Percentiles rank a stretch among this genome's conserved stretches.
phyloP scores from a whole-genome alignment of 92 coral and sea anemone genomes.

The Parazoanthus swiftii region DNA sequence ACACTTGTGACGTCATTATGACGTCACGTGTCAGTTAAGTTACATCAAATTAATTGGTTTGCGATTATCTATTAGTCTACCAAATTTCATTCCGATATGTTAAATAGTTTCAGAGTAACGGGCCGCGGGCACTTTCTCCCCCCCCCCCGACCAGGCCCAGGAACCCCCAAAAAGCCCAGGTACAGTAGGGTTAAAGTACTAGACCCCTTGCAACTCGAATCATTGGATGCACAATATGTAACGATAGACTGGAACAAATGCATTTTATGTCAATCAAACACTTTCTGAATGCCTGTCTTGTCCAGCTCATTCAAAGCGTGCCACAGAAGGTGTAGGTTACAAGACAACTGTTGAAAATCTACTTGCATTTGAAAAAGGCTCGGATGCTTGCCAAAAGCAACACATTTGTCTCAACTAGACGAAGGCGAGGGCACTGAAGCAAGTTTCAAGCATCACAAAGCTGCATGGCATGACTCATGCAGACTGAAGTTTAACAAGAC shows the following conservation, averaged over 20 bases:
- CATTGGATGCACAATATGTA: slow-evolving; percentile 11
- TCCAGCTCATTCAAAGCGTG: slow-evolving; percentile 50
- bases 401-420: slow-evolving; percentile 16
- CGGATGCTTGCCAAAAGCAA: slow-evolving; percentile 27
- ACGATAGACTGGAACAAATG: slow-evolving; percentile 56
- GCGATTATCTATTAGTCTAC: too few relatives aligned
- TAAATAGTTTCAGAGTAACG: too few relatives aligned
- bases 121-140: too few relatives aligned
- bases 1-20: too few relatives aligned
- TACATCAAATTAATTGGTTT: too few relatives aligned
- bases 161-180: neutral
- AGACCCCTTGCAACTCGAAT: slow-evolving; percentile 23
- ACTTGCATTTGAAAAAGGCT: slow-evolving; percentile 11
- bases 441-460: slow-evolving; percentile 50
- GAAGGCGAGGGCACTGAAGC: slow-evolving; percentile 58
- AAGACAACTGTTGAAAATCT: slow-evolving; percentile 42
- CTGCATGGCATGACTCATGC: slow-evolving; percentile 55
- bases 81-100: too few relatives aligned
- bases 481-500: too few relatives aligned
- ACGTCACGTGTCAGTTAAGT: too few relatives aligned
- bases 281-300: slow-evolving; percentile 54
- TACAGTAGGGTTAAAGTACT: slow-evolving; percentile 21
- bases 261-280: slow-evolving; percentile 49
- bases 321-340: slow-evolving; percentile 45
- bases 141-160: neutral